Percentiles rank a stretch among this genome's conserved stretches.
Conservation (phyloP, 2,797 vertebrate species). For the Hipposideros larvatus region DNA sequence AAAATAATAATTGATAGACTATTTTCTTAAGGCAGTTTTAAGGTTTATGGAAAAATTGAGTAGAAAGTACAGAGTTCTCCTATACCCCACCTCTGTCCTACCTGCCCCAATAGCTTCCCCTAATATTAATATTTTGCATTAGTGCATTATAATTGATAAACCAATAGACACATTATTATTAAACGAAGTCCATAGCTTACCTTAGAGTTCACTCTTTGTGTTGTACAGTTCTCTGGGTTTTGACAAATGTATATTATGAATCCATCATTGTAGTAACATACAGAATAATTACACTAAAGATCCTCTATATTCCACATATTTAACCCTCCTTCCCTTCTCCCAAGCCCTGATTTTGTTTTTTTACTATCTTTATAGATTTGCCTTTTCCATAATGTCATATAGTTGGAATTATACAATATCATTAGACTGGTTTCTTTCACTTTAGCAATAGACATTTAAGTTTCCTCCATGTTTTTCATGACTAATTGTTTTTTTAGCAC, state of each 20-base stretch:
- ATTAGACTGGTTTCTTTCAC: neutral
- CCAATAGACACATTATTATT: neutral
- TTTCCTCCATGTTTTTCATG: neutral
- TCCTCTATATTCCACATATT: neutral
- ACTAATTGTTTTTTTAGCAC: neutral
- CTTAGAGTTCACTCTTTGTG: neutral
- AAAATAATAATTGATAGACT: neutral
- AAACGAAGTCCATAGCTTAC: neutral
- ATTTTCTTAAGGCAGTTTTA: slow-evolving; percentile 29
- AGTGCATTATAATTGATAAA: neutral
- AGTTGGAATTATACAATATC: neutral
- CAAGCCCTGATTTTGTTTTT: neutral
- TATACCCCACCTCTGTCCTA: neutral
- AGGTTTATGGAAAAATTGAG: neutral
- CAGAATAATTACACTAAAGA: neutral
- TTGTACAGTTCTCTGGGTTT: neutral
- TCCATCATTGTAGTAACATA: neutral
- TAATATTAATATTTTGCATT: neutral
- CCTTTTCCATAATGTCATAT: neutral
- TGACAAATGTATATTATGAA: neutral
- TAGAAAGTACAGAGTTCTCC: neutral
- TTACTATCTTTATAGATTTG: neutral
- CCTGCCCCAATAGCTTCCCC: neutral
- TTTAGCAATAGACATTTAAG: neutral
- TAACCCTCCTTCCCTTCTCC: neutral